These are phyloP conservation scores for Pyralis farinalis DNA, from an alignment of 2,888 invertebrate species.

Conservation along the genomic window DNA sequence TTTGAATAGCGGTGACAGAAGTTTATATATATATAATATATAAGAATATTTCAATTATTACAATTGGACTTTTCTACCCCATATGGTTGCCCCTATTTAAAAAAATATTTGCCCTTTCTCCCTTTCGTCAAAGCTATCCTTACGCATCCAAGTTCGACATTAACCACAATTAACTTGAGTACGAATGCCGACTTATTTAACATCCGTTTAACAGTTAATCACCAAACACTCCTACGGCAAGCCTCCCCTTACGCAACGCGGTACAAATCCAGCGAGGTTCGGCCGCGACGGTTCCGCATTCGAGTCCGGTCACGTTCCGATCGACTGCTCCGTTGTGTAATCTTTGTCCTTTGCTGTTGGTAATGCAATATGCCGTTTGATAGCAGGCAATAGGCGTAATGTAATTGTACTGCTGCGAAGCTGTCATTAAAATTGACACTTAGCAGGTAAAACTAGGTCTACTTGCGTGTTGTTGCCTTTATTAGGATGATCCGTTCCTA, in stretches of 20 bases:
- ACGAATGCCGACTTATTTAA: neutral
- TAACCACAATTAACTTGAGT: neutral
- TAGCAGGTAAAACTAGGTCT: neutral
- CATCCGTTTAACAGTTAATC: neutral
- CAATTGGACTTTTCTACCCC: too few relatives aligned
- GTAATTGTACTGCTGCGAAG: neutral
- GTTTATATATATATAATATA: too few relatives aligned
- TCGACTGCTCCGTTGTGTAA: constrained; percentile 15
- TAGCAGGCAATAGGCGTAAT: neutral
- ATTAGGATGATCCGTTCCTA: too few relatives aligned
- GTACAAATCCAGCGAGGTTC: constrained; percentile 7
- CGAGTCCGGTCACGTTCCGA: constrained; percentile 18
- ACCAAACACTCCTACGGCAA: constrained; percentile 3
- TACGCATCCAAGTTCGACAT: too few relatives aligned
- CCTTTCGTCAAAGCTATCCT: too few relatives aligned
- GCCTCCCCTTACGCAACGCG: constrained; percentile 9
- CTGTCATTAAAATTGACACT: too few relatives aligned
- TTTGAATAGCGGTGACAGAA: too few relatives aligned
- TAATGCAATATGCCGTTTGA: constrained; percentile 11
- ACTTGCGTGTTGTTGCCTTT: neutral
- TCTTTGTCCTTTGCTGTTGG: constrained; percentile 12
- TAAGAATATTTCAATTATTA: too few relatives aligned
- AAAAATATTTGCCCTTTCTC: too few relatives aligned
- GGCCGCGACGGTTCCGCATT: neutral
- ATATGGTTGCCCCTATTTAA: too few relatives aligned